Evolutionary conservation across 2,888 invertebrate genomes (phyloP).

Genomic region (Buathra laborator): DNA sequence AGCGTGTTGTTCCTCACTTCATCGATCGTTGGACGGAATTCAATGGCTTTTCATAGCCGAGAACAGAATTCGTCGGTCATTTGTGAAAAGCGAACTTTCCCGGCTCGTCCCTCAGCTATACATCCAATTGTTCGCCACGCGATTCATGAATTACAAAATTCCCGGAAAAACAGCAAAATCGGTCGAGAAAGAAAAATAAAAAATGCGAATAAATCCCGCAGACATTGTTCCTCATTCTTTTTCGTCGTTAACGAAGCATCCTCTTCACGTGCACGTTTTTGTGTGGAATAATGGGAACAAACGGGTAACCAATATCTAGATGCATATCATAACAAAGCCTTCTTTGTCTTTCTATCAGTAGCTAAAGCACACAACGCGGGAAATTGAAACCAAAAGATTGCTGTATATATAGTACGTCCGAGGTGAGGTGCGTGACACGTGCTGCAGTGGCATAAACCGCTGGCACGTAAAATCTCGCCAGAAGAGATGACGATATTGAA

Average conservation of each 20-base stretch:
- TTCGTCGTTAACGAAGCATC: too few species aligned
- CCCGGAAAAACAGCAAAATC: too few species aligned
- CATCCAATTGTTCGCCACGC: conserved; percentile 7
- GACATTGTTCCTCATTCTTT: too few species aligned
- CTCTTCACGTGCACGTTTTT: too few species aligned
- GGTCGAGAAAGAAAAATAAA: too few species aligned
- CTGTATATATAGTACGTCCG: neutral
- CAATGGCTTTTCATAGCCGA: conserved; percentile 6
- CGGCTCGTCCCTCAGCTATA: neutral
- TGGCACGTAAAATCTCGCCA: neutral
- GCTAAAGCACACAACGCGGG: neutral
- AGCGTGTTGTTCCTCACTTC: neutral
- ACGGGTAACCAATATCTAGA: too few species aligned
- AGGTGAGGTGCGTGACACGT: neutral
- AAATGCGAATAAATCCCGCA: too few species aligned
- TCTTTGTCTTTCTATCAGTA: too few species aligned
- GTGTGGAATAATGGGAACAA: too few species aligned
- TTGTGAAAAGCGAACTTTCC: neutral
- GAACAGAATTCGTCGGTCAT: neutral
- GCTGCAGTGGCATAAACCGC: neutral
- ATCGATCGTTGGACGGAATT: conserved; percentile 1
- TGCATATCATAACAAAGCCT: too few species aligned
- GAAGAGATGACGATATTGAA: neutral
- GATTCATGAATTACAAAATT: conserved; percentile 14
- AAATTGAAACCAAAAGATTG: neutral